Conservation (phyloP, 1,140 invertebrate genomes). For the Alviniconcha marisindica region DNA sequence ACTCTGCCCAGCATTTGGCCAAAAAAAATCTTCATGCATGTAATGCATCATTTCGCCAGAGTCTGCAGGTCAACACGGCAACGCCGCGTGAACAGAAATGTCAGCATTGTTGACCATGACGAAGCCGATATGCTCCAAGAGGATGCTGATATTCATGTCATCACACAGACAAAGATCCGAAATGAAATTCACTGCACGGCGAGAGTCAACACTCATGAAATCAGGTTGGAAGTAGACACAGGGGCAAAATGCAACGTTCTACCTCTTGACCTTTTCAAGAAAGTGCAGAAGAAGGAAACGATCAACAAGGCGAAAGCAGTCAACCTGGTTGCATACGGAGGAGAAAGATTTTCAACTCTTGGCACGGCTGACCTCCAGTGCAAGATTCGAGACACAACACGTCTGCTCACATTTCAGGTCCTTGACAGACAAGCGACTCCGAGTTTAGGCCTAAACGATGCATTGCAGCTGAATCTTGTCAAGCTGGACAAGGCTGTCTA, state of each 20-base stretch:
- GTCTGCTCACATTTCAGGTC: neutral
- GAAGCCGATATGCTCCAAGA: neutral
- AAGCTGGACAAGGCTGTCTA: neutral
- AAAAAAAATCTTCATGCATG: neutral
- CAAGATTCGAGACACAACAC: neutral
- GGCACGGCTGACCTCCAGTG: no score
- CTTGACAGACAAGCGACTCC: neutral
- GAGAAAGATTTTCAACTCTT: neutral
- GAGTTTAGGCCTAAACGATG: no score
- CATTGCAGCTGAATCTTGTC: neutral
- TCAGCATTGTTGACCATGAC: no score
- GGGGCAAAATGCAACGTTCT: neutral
- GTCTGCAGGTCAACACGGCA: no score
- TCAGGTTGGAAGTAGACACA: neutral
- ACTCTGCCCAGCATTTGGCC: no score
- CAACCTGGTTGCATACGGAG: neutral
- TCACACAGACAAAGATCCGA: neutral
- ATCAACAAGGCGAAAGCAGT: slow-evolving; percentile 16
- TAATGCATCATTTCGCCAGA: no score
- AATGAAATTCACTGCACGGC: neutral
- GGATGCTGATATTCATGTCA: neutral
- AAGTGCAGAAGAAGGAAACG: slow-evolving; percentile 50
- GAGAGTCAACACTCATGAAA: neutral
- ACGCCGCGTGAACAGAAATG: no score
- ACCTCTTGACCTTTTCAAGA: slow-evolving; percentile 8